Percentiles rank a stretch among this genome's conserved stretches.
Evolutionary conservation across 2,113 vertebrate species (phyloP).

Genomic region (Xyrauchen texanus): DNA sequence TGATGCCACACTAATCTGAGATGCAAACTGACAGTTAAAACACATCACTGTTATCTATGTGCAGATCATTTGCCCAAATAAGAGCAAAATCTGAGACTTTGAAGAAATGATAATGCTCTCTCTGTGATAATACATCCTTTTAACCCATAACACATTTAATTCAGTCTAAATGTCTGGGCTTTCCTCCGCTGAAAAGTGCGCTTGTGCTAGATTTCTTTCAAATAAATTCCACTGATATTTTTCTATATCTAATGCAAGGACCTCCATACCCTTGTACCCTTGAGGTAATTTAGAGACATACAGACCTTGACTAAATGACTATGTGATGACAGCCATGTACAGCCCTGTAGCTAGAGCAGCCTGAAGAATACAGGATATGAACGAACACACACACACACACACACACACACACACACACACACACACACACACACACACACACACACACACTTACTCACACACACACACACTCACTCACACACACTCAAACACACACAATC

Average conservation of each 20-base stretch:
- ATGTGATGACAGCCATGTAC: conserved; percentile 59
- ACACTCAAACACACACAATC: not conserved
- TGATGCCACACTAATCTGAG: too few species aligned
- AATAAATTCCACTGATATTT: not conserved
- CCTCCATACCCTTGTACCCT: conserved; percentile 38
- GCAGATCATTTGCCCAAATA: not conserved
- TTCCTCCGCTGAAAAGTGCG: not conserved
- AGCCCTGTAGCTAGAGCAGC: conserved; percentile 25
- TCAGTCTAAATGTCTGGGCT: conserved; percentile 12
- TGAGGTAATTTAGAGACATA: conserved; percentile 39
- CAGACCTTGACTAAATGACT: conserved; percentile 46
- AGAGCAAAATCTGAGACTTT: conserved; percentile 3
- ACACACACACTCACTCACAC: conserved; percentile 26
- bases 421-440: not conserved
- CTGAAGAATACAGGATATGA: not conserved
- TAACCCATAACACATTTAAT: conserved; percentile 1
- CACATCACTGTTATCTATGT: not conserved
- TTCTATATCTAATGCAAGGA: conserved; percentile 10
- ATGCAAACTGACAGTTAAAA: too few species aligned
- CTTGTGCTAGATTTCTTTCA: not conserved
- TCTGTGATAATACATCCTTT: conserved; percentile 23
- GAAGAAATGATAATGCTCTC: conserved; percentile 17
- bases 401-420: not conserved
- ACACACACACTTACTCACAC: not conserved
- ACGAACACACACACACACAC: conserved; percentile 17